Base-by-base conservation (phyloP, 2,797 vertebrate species). In the Aeoliscus strigatus region DNA sequence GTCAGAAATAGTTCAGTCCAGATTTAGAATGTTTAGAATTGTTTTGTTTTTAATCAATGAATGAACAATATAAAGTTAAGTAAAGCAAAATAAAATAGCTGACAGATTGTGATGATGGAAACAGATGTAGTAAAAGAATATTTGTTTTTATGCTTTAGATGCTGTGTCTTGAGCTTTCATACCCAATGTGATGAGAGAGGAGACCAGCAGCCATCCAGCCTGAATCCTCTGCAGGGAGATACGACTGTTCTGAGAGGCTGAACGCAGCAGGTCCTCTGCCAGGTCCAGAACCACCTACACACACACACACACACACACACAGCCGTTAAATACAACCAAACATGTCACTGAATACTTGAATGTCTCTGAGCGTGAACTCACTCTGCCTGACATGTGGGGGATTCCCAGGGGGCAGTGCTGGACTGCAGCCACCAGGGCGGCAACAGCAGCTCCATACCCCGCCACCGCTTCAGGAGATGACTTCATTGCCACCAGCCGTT, bases 381-480 rank as follows among this genome's bases (percentile, higher is more conserved):
- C 93, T 91, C 91, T 91, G 53, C 92, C 91, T 73, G 90, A 94
- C 45, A 74, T 82, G 52, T 95, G 92, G 7, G 94, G 92, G 68
- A 97, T 91, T 67, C 94, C 94, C 47, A 96, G 77, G n/a, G 90
- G 87, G 69, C 91, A 92, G 33, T 88, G 86, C 37, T 91, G 92
- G 50, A 91, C 89, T 1, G 90, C 88, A 25, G 92, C 91, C 49
- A 97, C 78, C 53, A 97, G 81, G 61, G 91, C 91, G 13, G 91
- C 90, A 31, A 91, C 74, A 10, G 92, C 90, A 38, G 91, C 90
- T 38, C 92, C 90, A 38, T 92, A 94, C 9, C 94, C 94, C 14
- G 88, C 89, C 47, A 96, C 84, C 1, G 92, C 91, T 57, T 97
- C 92, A 0, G 92, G 90, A 6, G 88, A 92, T 10, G 91, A 91